Base-by-base conservation (phyloP, 2,888 invertebrate genomes). In the Drosophila mulleri region DNA sequence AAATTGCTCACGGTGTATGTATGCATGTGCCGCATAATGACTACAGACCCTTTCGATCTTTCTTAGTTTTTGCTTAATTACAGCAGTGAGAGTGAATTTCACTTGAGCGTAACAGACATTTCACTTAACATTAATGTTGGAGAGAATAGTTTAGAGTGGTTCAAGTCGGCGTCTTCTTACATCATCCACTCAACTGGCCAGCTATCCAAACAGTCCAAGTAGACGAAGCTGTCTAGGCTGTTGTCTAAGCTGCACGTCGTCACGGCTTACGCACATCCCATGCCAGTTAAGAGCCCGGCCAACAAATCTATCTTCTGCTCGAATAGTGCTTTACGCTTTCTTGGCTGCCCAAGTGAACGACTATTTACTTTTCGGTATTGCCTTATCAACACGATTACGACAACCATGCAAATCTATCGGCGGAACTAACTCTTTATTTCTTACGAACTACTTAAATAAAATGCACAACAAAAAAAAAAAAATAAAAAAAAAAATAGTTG, bases 251-350 rank as follows among this genome's bases (percentile, higher is more conserved):
- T 58, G 14, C 32, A 8, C 37, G n/a, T 59, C 56, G 71, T 71
- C 54, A 71, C 54, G 65, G 71, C 53, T 48, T 35, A 47, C 71
- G 58, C 71, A 71, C 58, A 70, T 35, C 57, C 50, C 48, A 14
- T 42, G 35, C 32, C 56, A 42, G 41, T 14, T 50, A 57, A 26
- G 39, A 50, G 29, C 4, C 9, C n/a, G n/a, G 35, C 39, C 29
- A 23, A 18, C 39, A 42, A 18, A 47, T 58, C 47, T 6, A 26
- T 48, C 47, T 29, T 39, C 37, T 47, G 59, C 59, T 18, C 39
- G 39, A 48, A 16, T 14, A 39, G 45, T 42, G 56, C 59, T 80
- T 83, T 72, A 80, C 83, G 85, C 83, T 83, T 83, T 83, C 81
- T 81, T 80, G 52, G 53, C 58, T 66, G 66, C 63, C 58, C 65